phyloP scores from a whole-genome alignment of 1,140 invertebrate species.

The Zaprionus kolodkinae region DNA sequence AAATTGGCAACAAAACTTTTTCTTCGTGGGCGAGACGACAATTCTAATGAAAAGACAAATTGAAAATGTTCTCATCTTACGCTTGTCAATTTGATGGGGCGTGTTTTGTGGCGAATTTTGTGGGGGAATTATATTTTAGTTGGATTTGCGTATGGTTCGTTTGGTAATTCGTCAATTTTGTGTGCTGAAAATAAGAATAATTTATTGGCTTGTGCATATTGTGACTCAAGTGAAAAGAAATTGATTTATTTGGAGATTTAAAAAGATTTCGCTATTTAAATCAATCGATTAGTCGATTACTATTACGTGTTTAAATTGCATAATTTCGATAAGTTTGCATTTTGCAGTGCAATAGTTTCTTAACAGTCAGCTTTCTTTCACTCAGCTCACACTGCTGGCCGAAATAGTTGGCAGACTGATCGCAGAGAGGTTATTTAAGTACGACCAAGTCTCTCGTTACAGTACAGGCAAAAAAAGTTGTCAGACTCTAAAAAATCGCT shows the following conservation, averaged over 20 bases:
- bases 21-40: conserved; percentile 3
- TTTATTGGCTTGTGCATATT: conserved; percentile 2
- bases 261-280: no score
- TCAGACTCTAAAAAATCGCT: not conserved
- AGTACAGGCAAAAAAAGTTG: not conserved
- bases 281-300: not conserved
- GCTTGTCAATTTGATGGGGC: conserved; percentile 24
- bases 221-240: not conserved
- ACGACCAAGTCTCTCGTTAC: not conserved
- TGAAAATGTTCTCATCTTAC: conserved; percentile 23
- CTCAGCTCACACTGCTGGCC: not conserved
- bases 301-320: not conserved
- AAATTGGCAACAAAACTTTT: conserved; percentile 27
- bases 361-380: not conserved
- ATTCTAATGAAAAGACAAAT: conserved; percentile 39
- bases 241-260: not conserved
- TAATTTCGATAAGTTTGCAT: not conserved
- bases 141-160: conserved; percentile 30
- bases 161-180: conserved; percentile 38
- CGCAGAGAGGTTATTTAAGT: no score
- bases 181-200: not conserved
- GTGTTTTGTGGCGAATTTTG: conserved; percentile 13
- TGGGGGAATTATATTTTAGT: conserved; percentile 2
- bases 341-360: not conserved
- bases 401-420: not conserved